Conservation (phyloP, 2,797 vertebrate species). For the Chelidonichthys spinosus region DNA sequence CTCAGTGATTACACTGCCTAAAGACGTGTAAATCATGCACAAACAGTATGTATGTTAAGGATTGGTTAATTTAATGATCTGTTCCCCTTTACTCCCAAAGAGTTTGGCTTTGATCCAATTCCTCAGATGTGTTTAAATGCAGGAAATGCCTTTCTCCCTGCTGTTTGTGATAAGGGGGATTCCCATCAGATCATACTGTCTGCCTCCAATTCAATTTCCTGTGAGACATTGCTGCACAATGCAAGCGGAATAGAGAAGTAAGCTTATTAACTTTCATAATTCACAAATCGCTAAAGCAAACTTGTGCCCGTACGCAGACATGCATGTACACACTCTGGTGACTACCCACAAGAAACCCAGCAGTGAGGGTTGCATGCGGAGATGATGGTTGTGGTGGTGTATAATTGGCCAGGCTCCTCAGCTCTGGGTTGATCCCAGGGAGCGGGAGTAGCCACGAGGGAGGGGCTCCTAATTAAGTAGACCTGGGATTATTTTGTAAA, state of each 20-base stretch:
- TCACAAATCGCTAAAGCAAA: constrained; percentile 25
- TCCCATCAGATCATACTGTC: constrained; percentile 57
- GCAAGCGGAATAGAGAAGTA: constrained; percentile 41
- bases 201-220: constrained; percentile 57
- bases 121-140: constrained; percentile 17
- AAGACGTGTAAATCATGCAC: not conserved
- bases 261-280: constrained; percentile 35
- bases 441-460: constrained; percentile 63
- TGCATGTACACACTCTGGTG: not conserved
- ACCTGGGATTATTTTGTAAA: constrained; percentile 88
- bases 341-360: constrained; percentile 16
- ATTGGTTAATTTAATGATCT: constrained; percentile 6
- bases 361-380: constrained; percentile 31
- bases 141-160: constrained; percentile 58
- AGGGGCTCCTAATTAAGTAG: constrained; percentile 81
- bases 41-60: not conserved
- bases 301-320: not conserved
- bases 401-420: constrained; percentile 75
- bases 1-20: not conserved
- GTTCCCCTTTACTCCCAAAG: constrained; percentile 1
- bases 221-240: constrained; percentile 46
- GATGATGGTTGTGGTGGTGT: constrained; percentile 33
- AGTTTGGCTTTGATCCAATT: constrained; percentile 34
- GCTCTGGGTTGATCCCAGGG: constrained; percentile 67
- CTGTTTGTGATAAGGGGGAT: constrained; percentile 55